phyloP scores from a whole-genome alignment of 2,888 invertebrate genomes.

The Cantharis rufa region DNA sequence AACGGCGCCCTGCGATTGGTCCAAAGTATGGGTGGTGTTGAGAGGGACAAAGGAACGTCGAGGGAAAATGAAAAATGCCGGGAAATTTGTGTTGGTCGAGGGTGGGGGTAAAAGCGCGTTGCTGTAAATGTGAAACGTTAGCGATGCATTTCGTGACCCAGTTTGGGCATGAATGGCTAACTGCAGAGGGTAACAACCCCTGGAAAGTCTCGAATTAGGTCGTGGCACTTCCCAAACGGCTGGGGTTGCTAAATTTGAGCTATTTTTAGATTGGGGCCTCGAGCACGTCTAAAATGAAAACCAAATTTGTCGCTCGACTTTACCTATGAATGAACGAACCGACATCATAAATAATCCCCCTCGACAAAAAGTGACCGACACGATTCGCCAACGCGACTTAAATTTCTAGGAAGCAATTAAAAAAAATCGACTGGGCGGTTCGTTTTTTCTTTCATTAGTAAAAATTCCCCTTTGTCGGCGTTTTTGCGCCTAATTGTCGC shows the following conservation, averaged over 20 bases:
- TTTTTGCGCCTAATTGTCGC: neutral
- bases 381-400: neutral
- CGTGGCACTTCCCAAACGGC: constrained; percentile 40
- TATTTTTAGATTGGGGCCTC: constrained; percentile 35
- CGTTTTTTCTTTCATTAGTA: neutral
- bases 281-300: constrained; percentile 18
- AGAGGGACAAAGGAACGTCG: constrained; percentile 22
- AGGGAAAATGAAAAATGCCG: constrained; percentile 33
- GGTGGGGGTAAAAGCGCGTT: constrained; percentile 33
- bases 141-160: constrained; percentile 51
- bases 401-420: neutral
- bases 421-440: neutral
- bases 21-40: constrained; percentile 24
- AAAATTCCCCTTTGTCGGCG: neutral
- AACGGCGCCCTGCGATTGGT: constrained; percentile 30
- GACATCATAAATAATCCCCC: neutral
- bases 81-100: constrained; percentile 28
- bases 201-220: constrained; percentile 50
- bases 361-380: neutral
- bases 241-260: constrained; percentile 32
- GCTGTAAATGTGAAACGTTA: constrained; percentile 34
- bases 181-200: constrained; percentile 54
- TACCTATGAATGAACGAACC: neutral
- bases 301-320: neutral
- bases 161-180: constrained; percentile 49